Evolutionary conservation across 1,140 invertebrate species (phyloP), one percentile per base, ranked within the genome.

Genomic region (Ips typographus): DNA sequence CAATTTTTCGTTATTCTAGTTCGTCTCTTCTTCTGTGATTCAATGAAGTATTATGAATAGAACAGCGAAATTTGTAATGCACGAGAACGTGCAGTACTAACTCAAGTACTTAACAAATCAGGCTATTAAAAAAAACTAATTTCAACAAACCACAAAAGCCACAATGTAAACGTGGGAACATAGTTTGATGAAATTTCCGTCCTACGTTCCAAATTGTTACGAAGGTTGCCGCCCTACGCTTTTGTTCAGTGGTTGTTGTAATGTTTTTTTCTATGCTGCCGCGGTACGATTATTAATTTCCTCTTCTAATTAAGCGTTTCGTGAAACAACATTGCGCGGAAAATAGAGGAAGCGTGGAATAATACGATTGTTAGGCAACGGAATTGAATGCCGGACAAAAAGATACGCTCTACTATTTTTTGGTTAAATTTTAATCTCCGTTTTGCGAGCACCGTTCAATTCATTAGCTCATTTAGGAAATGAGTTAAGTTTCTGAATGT

Each of bases 161-260:
- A 36, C 56, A 58, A 40, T 40, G 4, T 4, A 58, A 58, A 58
- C 56, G 56, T 58, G 56, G 56, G 56, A 58, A 58, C 36, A 58
- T 40, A 7, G 56, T 58, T 58, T 58, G 56, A 58, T 58, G 56
- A 58, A 58, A 58, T 58, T 58, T 58, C 40, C 56, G 6, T 58
- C 56, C 56, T 58, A 58, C 56, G 56, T 58, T 58, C 36, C 7
- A 40, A 58, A 55, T 55, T 5, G n/a, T 47, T 5, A 47, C 44
- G 6, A 58, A 58, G 56, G 40, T 58, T 1, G 56, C 37, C 37
- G 56, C 52, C 22, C 36, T 4, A 53, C 36, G 52, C 22, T 53
- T 53, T 53, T 53, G 52, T 53, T 53, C 56, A 37, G 6, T 49
- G 6, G 44, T 22, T 49, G 6, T 49, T 49, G 7, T 49, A 22